Base-by-base conservation (phyloP, 2,888 invertebrate species). In the Heliconius charithonia region DNA sequence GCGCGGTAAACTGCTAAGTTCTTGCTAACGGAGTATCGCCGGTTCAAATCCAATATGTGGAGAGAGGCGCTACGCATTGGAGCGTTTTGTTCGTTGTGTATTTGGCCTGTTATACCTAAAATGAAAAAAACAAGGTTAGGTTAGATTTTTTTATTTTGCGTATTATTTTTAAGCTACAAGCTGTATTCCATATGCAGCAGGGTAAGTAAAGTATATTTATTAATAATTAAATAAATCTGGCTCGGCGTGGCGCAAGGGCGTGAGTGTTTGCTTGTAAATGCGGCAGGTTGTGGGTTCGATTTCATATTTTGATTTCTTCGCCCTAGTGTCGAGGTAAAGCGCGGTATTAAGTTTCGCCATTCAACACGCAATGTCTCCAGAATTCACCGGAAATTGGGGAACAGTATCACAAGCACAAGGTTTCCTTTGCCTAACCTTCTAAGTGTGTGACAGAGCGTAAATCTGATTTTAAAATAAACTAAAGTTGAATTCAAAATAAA, bases 21-120 rank as follows among this genome's bases (percentile, higher is more conserved):
- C 85, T 94, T 94, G 0, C 97, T 95, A 0, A 97, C 97, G 72
- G 95, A 95, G 86, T 96, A 96, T 51, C 94, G 89, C 0, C 95
- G 92, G 78, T 95, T 91, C 76, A 95, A 89, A 67, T 96, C 96
- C 62, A 95, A 91, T 0, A 99, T 95, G 9, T 95, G 93, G 0
- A 99, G 94, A 0, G 95, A 95, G 0, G 98, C 98, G 78, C 97
- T 96, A 0, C 96, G 94, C 86, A 98, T 91, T 1, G 97, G 96
- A 37, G 95, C 90, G 0, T 96, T 96, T 12, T 95, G 87, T 3
- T 94, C 94, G 87, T 98, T 97, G 79, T 95, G 93, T 0, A 99
- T 95, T 85, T 96, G 96, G 0, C 98, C 98, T 75, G 94, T 93
- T 3, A 98, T 94, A 71, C 98, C 97, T 96, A 86, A 70, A 85